A percentile compares a stretch with the other conserved stretches of the same genome.
Conservation (phyloP, 2,113 vertebrate species). For the Salvelinus sp. region DNA sequence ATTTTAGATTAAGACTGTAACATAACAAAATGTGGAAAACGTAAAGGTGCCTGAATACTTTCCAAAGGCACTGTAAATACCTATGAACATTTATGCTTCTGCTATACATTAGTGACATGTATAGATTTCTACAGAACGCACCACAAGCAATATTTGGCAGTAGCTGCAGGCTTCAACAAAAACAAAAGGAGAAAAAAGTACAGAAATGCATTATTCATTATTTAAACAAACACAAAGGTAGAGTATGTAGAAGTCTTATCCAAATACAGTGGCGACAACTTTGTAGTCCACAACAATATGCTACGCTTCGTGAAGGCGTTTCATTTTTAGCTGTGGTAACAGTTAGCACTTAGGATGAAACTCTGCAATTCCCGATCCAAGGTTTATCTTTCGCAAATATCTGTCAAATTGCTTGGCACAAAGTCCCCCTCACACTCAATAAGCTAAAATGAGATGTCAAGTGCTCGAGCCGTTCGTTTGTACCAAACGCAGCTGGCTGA, state of each 20-base stretch:
- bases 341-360: conserved; percentile 51
- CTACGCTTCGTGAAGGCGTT: neutral
- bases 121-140: too few relatives aligned
- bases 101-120: too few relatives aligned
- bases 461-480: conserved; percentile 24
- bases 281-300: neutral
- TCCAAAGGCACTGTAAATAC: too few relatives aligned
- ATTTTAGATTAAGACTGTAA: too few relatives aligned
- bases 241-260: neutral
- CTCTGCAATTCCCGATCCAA: conserved; percentile 53
- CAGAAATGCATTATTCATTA: too few relatives aligned
- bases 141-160: too few relatives aligned
- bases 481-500: conserved; percentile 32
- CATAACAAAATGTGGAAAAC: too few relatives aligned
- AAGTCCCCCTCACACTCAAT: conserved; percentile 42
- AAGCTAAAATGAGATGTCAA: conserved; percentile 61
- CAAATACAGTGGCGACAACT: neutral
- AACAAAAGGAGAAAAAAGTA: too few relatives aligned
- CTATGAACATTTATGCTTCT: too few relatives aligned
- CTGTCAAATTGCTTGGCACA: conserved; percentile 62
- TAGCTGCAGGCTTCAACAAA: too few relatives aligned
- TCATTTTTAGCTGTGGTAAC: conserved; percentile 38
- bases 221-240: too few relatives aligned
- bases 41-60: too few relatives aligned
- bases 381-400: conserved; percentile 63